Evolutionary conservation across 2,113 vertebrate species (phyloP).

Genomic region (Eretmochelys imbricata): DNA sequence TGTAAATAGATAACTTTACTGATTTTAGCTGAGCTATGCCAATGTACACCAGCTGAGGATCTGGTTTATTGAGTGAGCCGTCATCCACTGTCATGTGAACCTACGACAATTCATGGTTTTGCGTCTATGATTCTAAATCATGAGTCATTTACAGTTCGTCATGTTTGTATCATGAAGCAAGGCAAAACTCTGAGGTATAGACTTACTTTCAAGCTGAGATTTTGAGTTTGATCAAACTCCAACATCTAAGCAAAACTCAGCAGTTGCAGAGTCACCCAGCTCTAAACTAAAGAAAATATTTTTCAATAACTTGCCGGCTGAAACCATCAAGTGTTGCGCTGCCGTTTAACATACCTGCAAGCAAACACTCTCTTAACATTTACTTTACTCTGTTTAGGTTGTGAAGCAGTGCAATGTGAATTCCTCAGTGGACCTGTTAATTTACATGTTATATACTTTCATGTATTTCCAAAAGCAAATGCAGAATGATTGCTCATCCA

Average conservation of each 20-base stretch:
- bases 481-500: slow-evolving; percentile 74
- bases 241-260: neutral
- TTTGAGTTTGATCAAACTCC: neutral
- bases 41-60: neutral
- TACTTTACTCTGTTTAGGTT: slow-evolving; percentile 78
- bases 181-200: neutral
- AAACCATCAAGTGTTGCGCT: neutral
- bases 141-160: neutral
- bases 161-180: neutral
- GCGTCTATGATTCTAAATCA: neutral
- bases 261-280: neutral
- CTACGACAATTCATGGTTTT: neutral
- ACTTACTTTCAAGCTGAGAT: neutral
- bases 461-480: slow-evolving; percentile 78
- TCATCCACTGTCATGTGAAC: slow-evolving; percentile 16
- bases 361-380: slow-evolving; percentile 74
- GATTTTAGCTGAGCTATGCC: neutral
- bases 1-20: neutral
- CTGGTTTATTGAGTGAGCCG: neutral
- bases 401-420: slow-evolving; percentile 77
- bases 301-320: neutral
- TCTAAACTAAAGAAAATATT: neutral
- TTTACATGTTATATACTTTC: slow-evolving; percentile 77
- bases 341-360: slow-evolving; percentile 51
- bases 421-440: slow-evolving; percentile 84